phyloP scores from a whole-genome alignment of 2,797 vertebrate species.

The Typhlichthys eigenmanni region DNA sequence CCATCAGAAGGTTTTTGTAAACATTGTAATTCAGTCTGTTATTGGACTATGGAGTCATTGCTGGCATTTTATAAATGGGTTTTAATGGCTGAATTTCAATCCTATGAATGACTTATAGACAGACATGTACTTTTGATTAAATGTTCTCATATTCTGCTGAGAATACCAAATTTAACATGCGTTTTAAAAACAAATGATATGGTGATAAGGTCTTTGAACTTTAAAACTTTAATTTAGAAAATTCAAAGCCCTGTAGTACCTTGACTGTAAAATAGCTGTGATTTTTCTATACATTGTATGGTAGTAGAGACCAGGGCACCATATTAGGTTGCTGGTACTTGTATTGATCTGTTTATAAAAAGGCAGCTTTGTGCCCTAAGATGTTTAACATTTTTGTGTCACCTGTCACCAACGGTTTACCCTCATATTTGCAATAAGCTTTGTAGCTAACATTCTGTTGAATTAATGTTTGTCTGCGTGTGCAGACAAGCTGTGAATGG shows the following conservation, averaged over 20 bases:
- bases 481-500: constrained; percentile 32
- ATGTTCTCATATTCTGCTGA: constrained; percentile 45
- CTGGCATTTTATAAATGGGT: constrained; percentile 42
- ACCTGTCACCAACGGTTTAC: constrained; percentile 41
- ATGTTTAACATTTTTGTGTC: constrained; percentile 57
- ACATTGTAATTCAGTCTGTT: constrained; percentile 40
- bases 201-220: constrained; percentile 45
- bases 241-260: constrained; percentile 29
- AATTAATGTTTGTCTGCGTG: constrained; percentile 17
- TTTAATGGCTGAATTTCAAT: constrained; percentile 48
- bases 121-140: constrained; percentile 33
- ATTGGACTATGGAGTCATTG: constrained; percentile 29
- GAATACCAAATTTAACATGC: constrained; percentile 47
- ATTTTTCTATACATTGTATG: constrained; percentile 46
- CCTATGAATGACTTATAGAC: constrained; percentile 45
- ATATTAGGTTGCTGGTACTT: constrained; percentile 43
- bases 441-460: constrained; percentile 40
- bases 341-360: constrained; percentile 45
- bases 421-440: constrained; percentile 44
- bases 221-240: constrained; percentile 24
- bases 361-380: constrained; percentile 71
- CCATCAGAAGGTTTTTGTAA: constrained; percentile 42
- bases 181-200: constrained; percentile 44
- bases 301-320: constrained; percentile 46
- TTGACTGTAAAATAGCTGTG: constrained; percentile 65